These are phyloP conservation scores for Mastomys coucha DNA, from an alignment of 2,113 vertebrate genomes.

Conservation along the genomic window DNA sequence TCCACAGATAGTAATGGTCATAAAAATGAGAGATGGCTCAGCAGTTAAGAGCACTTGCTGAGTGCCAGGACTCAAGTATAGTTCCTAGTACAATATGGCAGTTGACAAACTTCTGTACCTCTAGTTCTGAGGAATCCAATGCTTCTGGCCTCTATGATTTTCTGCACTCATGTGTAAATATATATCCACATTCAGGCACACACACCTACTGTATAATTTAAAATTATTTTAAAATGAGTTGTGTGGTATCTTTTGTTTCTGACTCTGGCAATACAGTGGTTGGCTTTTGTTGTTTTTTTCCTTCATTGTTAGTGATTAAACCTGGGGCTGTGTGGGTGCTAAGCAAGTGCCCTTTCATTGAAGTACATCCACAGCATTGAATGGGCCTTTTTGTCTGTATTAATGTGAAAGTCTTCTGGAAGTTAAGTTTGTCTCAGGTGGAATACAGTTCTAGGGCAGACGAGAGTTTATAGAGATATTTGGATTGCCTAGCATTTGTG, in stretches of 20 bases:
- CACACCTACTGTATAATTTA: not conserved
- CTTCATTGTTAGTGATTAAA: not conserved
- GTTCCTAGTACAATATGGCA: not conserved
- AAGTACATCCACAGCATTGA: not conserved
- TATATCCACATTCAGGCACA: not conserved
- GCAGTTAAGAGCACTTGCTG: not conserved
- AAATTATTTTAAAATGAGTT: not conserved
- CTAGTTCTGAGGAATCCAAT: not conserved
- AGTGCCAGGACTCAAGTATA: not conserved
- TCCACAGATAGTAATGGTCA: not conserved
- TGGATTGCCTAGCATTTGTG: not conserved
- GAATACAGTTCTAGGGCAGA: not conserved
- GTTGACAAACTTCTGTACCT: not conserved
- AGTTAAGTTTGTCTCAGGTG: not conserved
- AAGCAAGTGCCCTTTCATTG: not conserved
- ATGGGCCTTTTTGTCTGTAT: not conserved
- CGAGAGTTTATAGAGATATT: conserved; percentile 37
- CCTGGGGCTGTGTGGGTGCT: not conserved
- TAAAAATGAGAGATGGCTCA: not conserved
- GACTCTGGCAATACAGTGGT: not conserved
- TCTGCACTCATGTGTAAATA: not conserved
- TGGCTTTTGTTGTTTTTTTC: not conserved
- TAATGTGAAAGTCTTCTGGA: not conserved
- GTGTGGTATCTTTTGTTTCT: not conserved
- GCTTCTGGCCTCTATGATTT: not conserved